Evolutionary conservation across 2,888 invertebrate genomes (phyloP), one percentile per base, ranked within the genome.

Genomic region (Cryptus armator): DNA sequence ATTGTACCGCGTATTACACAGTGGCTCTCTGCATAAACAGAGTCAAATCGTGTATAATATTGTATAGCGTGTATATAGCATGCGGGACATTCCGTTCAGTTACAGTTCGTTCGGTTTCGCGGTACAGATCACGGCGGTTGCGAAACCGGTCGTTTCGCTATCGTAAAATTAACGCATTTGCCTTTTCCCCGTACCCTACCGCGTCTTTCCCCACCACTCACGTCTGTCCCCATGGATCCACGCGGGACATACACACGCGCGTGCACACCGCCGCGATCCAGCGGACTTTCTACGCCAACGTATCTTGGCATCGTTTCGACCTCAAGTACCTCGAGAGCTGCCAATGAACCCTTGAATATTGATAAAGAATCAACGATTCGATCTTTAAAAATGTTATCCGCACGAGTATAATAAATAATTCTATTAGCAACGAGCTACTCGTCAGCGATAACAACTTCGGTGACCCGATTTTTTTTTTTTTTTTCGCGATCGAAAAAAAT

Each of bases 151-250:
- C 79, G 74, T 85, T 82, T 75, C 81, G 37, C 79, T 85, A 79
- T 85, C 85, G 78, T 79, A 37, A 75, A 85, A 82, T 84, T 81
- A 84, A 81, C 81, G 75, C 81, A 81, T 82, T 84, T 84, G 62
- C 74, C 46, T 75, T 46, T n/a, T 43, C 37, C 29, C 14, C 67
- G 59, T 32, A 48, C 62, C 74, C 62, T 29, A 32, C 46, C 37
- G 37, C 51, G 14, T 51, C 48, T 53, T 67, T 72, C 32, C 53
- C 29, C 74, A 64, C 62, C 43, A 10, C 66, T 53, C 74, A 16
- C 24, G 2, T 6, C 24, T 24, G 10, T 24, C 24, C n/a, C 51
- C 51, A 32, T 37, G 12, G 29, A 62, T 62, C n/a, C 43, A 72
- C 62, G 46, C 32, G 12, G 62, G 62, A 62, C 46, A 64, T 46